These are phyloP conservation scores for Criorhina ranunculi DNA, from an alignment of 2,888 invertebrate genomes.

Conservation along the genomic window DNA sequence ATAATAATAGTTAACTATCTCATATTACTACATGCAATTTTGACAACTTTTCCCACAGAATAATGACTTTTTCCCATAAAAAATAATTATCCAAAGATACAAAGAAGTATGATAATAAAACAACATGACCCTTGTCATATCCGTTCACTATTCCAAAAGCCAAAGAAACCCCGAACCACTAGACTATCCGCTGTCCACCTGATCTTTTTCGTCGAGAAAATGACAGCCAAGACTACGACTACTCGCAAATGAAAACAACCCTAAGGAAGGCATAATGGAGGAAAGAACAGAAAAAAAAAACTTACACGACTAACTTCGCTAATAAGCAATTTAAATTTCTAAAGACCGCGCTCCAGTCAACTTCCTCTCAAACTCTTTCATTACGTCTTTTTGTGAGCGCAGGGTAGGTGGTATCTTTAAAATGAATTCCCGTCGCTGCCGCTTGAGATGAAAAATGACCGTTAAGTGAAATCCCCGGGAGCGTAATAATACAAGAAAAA, in stretches of 20 bases:
- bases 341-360: constrained; percentile 56
- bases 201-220: constrained; percentile 35
- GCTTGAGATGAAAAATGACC: constrained; percentile 67
- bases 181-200: constrained; percentile 27
- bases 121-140: constrained; percentile 60
- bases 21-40: no score
- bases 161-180: not conserved
- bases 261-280: constrained; percentile 32
- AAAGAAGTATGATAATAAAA: constrained; percentile 34
- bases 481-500: constrained; percentile 45
- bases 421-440: constrained; percentile 44
- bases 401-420: constrained; percentile 22
- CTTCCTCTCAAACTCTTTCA: constrained; percentile 66
- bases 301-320: constrained; percentile 69
- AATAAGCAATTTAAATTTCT: constrained; percentile 77
- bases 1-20: no score
- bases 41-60: no score
- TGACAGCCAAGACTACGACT: constrained; percentile 33
- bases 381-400: constrained; percentile 36
- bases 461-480: constrained; percentile 66
- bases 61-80: not conserved
- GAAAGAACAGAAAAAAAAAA: constrained; percentile 27
- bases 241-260: constrained; percentile 44
- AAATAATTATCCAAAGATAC: constrained; percentile 12
- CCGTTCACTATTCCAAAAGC: constrained; percentile 10